Base-by-base conservation (phyloP, 2,888 invertebrate genomes). In the Acleris cristana region DNA sequence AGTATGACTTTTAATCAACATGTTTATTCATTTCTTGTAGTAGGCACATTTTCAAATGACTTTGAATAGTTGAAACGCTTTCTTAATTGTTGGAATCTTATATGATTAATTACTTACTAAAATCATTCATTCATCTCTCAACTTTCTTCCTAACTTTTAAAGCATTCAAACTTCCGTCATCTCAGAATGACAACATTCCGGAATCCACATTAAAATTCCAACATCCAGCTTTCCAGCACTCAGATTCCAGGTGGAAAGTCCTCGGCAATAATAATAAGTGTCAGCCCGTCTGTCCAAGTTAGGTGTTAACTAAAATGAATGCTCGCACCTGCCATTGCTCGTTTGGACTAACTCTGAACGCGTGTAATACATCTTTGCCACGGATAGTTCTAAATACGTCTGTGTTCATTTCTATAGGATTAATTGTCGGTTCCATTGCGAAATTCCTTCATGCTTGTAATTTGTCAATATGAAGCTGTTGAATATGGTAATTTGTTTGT, bases 271-370 rank as follows among this genome's bases (percentile, higher is more conserved):
- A 58, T 59, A 62, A 49, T 48, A 48, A 61, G 52, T 49, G 63
- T 48, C 62, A 74, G 71, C 73, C 75, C 72, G 74, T 48, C 58
- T 58, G 45, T 51, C 51, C 21, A 72, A 74, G 74, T 74, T 79
- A 84, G 80, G 78, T 85, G 82, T 71, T 75, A 74, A 75, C 77
- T 71, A 76, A 85, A 80, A 80, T 80, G 74, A 78, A 80, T 76
- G 69, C 71, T 70, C 64, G 72, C 83, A 84, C 81, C 83, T 84
- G 82, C 72, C 72, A 66, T 67, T 63, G 71, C 73, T 70, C 73
- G 74, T 80, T 77, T 71, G 75, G 73, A 71, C 45, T 40, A 44
- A 61, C 44, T 18, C 51, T 14, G 61, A 54, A 55, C 30, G n/a
- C 53, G 48, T 59, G 48, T 40, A 60, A 40, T 57, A 69, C 70